phyloP scores from a whole-genome alignment of 2,113 vertebrate genomes.

The Leucoraja erinaceus region DNA sequence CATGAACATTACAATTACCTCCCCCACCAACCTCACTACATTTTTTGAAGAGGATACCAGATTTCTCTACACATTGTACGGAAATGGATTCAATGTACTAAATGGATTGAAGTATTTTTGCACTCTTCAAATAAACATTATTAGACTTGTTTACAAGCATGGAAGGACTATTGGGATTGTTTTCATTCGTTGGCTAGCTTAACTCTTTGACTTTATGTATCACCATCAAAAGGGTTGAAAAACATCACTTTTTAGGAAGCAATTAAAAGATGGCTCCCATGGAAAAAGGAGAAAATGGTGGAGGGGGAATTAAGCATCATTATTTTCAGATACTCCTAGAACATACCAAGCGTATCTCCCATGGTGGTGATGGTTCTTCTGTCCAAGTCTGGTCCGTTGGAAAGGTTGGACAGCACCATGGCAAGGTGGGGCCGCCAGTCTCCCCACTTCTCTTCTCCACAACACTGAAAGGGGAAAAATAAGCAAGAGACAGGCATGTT shows the following conservation, averaged over 20 bases:
- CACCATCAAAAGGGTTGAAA: background rate
- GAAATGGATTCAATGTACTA: background rate
- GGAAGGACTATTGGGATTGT: background rate
- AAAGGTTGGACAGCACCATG: constrained; percentile 94
- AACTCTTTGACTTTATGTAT: background rate
- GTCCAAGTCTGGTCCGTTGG: constrained; percentile 77
- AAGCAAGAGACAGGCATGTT: background rate
- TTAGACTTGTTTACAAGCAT: background rate
- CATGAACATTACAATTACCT: background rate
- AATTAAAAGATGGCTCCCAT: background rate
- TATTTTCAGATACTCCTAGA: background rate
- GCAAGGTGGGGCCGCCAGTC: constrained; percentile 95
- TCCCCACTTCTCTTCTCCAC: constrained; percentile 96
- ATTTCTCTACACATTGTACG: background rate
- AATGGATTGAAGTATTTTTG: too few relatives aligned
- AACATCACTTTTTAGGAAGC: background rate
- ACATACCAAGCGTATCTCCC: constrained; percentile 90
- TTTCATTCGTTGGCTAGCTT: background rate
- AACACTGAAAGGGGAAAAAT: constrained; percentile 65
- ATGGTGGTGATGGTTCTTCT: constrained; percentile 85
- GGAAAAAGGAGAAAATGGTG: background rate
- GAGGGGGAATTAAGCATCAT: background rate
- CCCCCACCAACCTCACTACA: background rate
- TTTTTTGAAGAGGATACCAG: background rate
- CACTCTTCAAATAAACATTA: background rate